Conservation (phyloP, 2,888 invertebrate genomes). For the Lasioglossum figueresi region DNA sequence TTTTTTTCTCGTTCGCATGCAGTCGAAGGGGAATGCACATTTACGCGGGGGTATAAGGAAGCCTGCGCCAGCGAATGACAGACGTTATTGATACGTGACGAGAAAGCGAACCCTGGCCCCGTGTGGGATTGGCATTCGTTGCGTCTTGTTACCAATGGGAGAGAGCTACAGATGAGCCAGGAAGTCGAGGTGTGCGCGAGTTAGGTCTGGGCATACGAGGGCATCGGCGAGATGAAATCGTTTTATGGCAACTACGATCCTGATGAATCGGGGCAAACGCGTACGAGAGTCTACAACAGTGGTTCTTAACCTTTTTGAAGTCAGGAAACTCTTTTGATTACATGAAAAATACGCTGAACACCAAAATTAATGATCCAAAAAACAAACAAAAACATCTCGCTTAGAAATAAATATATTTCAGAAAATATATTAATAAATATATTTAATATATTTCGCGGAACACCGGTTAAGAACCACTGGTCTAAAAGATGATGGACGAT, state of each 20-base stretch:
- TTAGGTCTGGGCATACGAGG: neutral
- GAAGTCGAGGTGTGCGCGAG: neutral
- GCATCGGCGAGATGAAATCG: neutral
- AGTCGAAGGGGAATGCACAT: conserved; percentile 2
- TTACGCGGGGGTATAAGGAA: conserved; percentile 51
- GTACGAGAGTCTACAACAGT: neutral
- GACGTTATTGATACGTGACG: conserved; percentile 69
- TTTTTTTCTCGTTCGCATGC: neutral
- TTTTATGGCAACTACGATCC: neutral
- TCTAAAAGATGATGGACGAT: too few relatives aligned
- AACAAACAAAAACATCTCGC: too few relatives aligned
- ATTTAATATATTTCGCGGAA: too few relatives aligned
- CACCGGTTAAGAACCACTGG: too few relatives aligned
- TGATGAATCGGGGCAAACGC: neutral
- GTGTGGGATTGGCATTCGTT: conserved; percentile 70
- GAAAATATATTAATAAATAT: too few relatives aligned
- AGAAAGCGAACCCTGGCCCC: conserved; percentile 59
- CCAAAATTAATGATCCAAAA: too few relatives aligned
- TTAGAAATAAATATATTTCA: too few relatives aligned
- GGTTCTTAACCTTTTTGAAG: too few relatives aligned
- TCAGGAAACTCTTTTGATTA: too few relatives aligned
- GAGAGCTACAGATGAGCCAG: conserved; percentile 26
- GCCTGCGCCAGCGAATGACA: conserved; percentile 55
- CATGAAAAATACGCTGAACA: too few relatives aligned
- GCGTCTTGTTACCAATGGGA: conserved; percentile 59